These are phyloP conservation scores for Rousettus leschenaultii DNA, from an alignment of 2,113 vertebrate genomes.

Conservation along the genomic window DNA sequence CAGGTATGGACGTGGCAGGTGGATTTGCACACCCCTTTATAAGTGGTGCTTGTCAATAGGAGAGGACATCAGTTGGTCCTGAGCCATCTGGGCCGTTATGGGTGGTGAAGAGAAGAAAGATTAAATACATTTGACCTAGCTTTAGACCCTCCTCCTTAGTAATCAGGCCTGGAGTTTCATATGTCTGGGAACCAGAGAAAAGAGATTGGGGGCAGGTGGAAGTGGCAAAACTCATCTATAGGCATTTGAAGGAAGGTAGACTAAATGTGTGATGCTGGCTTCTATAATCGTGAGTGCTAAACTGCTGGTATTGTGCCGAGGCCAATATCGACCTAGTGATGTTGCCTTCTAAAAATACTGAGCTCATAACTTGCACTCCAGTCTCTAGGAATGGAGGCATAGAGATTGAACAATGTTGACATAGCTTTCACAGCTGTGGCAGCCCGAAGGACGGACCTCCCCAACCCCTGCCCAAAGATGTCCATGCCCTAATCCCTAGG, in stretches of 20 bases:
- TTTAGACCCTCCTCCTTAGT: background rate
- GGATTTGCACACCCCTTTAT: background rate
- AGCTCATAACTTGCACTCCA: background rate
- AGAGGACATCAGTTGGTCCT: background rate
- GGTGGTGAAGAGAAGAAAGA: background rate
- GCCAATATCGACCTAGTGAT: fast-evolving
- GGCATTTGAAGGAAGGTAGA: background rate
- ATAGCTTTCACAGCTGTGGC: background rate
- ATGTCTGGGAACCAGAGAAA: background rate
- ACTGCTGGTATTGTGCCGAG: background rate
- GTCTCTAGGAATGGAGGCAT: background rate
- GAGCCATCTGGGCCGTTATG: background rate
- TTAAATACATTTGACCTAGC: background rate
- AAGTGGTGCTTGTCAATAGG: background rate
- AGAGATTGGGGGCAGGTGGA: background rate
- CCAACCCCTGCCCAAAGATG: background rate
- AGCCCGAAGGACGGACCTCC: too few relatives aligned
- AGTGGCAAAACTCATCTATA: background rate
- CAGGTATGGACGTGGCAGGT: background rate
- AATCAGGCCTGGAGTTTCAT: too few relatives aligned
- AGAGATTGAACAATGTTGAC: background rate
- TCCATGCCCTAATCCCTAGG: background rate
- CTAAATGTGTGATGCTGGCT: background rate
- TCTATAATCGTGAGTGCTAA: background rate
- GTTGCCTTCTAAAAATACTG: background rate